Conservation (phyloP, 2,888 invertebrate species). For the Xylota sylvarum region DNA sequence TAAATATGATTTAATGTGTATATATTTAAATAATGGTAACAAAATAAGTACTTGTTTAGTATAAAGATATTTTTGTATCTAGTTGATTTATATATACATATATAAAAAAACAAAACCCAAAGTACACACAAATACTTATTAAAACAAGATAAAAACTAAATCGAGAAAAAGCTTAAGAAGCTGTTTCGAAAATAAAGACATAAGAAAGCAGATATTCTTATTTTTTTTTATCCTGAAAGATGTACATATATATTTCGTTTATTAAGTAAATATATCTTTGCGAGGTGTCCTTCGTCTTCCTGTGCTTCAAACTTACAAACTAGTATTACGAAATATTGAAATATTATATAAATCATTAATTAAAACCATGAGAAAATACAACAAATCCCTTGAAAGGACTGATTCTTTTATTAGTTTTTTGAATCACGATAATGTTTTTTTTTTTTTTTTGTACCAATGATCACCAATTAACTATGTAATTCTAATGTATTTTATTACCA, state of each 20-base stretch:
- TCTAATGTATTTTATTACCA: constrained; percentile 77
- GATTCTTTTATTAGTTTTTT: constrained; percentile 16
- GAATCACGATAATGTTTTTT: constrained; percentile 23
- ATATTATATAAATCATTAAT: constrained; percentile 40
- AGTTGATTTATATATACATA: constrained; percentile 9
- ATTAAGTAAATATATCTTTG: not conserved
- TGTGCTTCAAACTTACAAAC: constrained; percentile 56
- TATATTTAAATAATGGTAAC: constrained; percentile 35
- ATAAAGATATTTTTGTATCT: constrained; percentile 22
- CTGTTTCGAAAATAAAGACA: constrained; percentile 59
- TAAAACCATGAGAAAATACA: constrained; percentile 74
- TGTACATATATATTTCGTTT: not conserved
- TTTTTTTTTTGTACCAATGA: constrained; percentile 40
- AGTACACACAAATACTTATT: constrained; percentile 24
- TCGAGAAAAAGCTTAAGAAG: constrained; percentile 71
- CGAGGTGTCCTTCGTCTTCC: not conserved
- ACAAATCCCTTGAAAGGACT: constrained; percentile 69
- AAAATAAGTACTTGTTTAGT: constrained; percentile 34
- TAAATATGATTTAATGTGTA: constrained; percentile 45
- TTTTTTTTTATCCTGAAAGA: constrained; percentile 35
- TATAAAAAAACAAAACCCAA: constrained; percentile 32
- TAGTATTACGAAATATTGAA: constrained; percentile 16
- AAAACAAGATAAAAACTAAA: constrained; percentile 22
- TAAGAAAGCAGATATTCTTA: constrained; percentile 52
- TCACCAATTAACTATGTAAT: constrained; percentile 66